phyloP scores from a whole-genome alignment of 2,888 invertebrate genomes.

The Myopa testacea region DNA sequence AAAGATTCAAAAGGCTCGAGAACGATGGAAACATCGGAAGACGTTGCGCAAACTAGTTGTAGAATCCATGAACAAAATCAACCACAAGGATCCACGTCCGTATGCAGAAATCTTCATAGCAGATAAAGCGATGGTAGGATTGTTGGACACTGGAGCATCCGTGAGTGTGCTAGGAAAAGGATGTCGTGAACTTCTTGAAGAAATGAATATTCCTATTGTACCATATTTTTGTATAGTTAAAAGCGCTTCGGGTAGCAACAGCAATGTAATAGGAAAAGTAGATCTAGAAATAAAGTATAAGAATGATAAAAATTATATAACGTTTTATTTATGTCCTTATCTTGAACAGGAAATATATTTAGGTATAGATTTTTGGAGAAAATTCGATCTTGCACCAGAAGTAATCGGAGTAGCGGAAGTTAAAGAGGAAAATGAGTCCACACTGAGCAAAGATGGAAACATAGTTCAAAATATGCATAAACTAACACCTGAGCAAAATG shows the following conservation, averaged over 20 bases:
- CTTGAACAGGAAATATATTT: background rate
- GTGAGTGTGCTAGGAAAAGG: conserved; percentile 30
- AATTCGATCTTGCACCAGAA: background rate
- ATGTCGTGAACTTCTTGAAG: background rate
- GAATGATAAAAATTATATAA: background rate
- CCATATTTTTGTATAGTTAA: background rate
- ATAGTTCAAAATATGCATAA: conserved; percentile 4
- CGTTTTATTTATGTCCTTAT: background rate
- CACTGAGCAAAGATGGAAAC: background rate
- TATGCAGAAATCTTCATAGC: background rate
- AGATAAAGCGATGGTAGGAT: background rate
- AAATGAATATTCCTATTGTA: background rate
- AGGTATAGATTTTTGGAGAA: conserved; percentile 17
- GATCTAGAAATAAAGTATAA: background rate
- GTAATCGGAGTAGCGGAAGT: background rate
- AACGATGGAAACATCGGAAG: background rate
- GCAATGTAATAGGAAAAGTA: background rate
- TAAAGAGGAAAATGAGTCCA: background rate
- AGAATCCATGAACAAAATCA: background rate
- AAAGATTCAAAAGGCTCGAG: no score
- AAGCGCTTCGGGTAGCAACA: background rate
- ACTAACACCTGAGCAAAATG: background rate
- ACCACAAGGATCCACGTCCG: background rate
- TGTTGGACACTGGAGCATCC: conserved; percentile 41
- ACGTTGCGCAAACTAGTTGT: background rate